Conservation (phyloP, 2,797 vertebrate species). For the Triplophysa yarkandensis region DNA sequence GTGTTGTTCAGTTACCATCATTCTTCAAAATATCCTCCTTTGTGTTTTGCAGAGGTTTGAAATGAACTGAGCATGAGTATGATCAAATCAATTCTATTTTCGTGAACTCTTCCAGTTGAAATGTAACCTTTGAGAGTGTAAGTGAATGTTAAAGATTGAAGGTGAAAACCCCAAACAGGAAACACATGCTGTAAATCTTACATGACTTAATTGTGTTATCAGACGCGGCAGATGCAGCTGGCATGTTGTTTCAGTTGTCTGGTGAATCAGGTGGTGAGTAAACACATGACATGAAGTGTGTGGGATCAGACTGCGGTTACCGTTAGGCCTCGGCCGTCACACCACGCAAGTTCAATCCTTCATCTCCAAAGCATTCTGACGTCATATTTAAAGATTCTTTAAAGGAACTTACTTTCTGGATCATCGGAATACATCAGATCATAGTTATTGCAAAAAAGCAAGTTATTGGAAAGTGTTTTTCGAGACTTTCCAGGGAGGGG, state of each 20-base stretch:
- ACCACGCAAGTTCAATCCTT: not conserved
- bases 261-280: constrained; percentile 37
- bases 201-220: constrained; percentile 13
- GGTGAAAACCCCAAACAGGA: constrained; percentile 13
- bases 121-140: not conserved
- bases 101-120: not conserved
- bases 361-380: constrained; percentile 17
- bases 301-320: not conserved
- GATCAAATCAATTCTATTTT: too few relatives aligned
- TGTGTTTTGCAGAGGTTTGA: too few relatives aligned
- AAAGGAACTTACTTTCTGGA: constrained; percentile 13
- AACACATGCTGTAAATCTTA: constrained; percentile 16
- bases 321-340: not conserved
- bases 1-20: too few relatives aligned
- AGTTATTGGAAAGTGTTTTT: not conserved
- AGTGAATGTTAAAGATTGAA: constrained; percentile 20
- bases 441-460: not conserved
- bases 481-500: not conserved
- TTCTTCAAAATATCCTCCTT: too few relatives aligned
- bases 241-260: constrained; percentile 24
- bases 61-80: too few relatives aligned
- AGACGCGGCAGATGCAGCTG: constrained; percentile 12
- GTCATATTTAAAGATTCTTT: not conserved
- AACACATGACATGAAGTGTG: constrained; percentile 4
- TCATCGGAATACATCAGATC: not conserved